phyloP scores from a whole-genome alignment of 1,140 invertebrate genomes.

The Eueides isabella region DNA sequence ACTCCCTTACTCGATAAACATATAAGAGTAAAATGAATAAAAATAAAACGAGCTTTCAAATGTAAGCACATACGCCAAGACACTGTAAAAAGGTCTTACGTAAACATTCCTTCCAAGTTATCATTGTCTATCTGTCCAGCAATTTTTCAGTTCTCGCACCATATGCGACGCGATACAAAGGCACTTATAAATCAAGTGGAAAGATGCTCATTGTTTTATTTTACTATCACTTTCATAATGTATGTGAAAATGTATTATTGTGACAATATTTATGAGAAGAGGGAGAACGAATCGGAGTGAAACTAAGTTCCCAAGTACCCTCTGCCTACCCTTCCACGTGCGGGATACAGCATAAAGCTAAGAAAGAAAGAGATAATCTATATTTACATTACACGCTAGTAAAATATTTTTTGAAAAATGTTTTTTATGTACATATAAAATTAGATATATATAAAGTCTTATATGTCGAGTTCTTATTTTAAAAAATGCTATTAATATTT shows the following conservation, averaged over 20 bases:
- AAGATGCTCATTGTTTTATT: conserved; percentile 10
- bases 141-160: conserved; percentile 36
- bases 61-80: neutral
- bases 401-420: no score
- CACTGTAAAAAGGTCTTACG: conserved; percentile 15
- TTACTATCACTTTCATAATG: conserved; percentile 5
- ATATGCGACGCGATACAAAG: conserved; percentile 33
- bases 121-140: conserved; percentile 31
- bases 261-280: neutral
- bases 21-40: neutral
- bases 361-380: no score
- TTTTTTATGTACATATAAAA: no score
- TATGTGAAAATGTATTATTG: neutral
- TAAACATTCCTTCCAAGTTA: conserved; percentile 19
- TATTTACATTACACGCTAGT: no score
- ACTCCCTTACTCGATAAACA: neutral
- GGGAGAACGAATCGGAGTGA: no score
- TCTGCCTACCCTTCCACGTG: no score
- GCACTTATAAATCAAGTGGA: conserved; percentile 16
- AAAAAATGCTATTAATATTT: no score
- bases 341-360: no score
- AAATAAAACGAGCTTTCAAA: neutral
- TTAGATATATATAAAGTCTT: no score
- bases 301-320: no score
- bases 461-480: no score